Evolutionary conservation across 2,113 vertebrate genomes (phyloP), one percentile per base, ranked within the genome.

Genomic region (Tringa solitaria): DNA sequence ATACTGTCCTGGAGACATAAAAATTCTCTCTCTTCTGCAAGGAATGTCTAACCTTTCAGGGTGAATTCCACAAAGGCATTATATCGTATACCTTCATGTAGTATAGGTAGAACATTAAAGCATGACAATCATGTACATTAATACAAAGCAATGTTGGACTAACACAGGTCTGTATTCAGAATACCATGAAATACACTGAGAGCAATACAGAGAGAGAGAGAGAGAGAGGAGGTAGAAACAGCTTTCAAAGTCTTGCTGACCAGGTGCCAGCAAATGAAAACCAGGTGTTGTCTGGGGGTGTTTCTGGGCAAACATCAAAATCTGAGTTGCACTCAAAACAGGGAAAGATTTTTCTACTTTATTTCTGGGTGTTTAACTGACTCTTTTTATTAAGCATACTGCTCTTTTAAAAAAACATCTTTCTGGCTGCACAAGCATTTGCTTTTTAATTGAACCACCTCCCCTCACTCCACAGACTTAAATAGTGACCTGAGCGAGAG

Each of bases 221-320:
- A 73, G 59, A 54, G 53, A 30, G 3, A 28, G 10, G 53, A 54
- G 63, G 56, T 45, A 77, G 72, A 87, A 93, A 89, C 51, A 91
- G 53, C 37, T 85, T 93, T 77, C 73, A 64, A 60, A 84, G 30
- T 60, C 68, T 41, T 75, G 48, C 39, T 94, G 81, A 84, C 86
- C 80, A 95, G 93, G 80, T 94, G 92, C 76, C 74, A 37, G 54
- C 46, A 95, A 96, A 97, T 87, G 73, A 92, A 97, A 94, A 93
- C 32, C 92, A 94, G 64, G 88, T 80, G 95, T 56, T 57, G 48
- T 35, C 69, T 69, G 20, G 46, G 80, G 63, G 11, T 85, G 22
- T 59, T 90, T 93, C 65, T 63, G 75, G 26, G 77, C 87, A 84
- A 92, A 83, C 68, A 92, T 75, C 61, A 95, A 89, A 85, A 89